Percentiles rank a stretch among this genome's conserved stretches.
phyloP scores from a whole-genome alignment of 2,797 vertebrate genomes.

The Neosilurus hyrtlii region DNA sequence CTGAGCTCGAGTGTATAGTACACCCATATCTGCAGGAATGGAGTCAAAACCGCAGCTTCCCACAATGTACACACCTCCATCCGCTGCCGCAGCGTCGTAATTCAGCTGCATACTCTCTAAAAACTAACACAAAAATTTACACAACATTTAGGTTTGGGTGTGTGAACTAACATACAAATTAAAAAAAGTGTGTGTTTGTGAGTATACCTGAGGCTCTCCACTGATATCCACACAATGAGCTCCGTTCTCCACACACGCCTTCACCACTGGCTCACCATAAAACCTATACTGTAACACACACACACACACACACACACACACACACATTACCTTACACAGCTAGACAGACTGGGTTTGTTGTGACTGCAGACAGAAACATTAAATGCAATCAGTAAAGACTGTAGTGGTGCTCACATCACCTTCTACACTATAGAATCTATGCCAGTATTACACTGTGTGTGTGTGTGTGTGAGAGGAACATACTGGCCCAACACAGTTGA shows the following conservation, averaged over 20 bases:
- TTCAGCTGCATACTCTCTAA: conserved; percentile 89
- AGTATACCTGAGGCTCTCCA: conserved; percentile 91
- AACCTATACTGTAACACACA: conserved; percentile 80
- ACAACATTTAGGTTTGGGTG: background rate
- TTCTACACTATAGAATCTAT: background rate
- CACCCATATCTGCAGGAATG: conserved; percentile 92
- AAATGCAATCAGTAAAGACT: background rate
- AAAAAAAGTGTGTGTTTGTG: background rate
- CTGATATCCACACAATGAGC: conserved; percentile 87
- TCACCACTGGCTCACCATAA: conserved; percentile 87
- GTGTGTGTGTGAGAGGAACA: conserved; percentile 62
- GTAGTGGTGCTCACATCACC: too few species aligned
- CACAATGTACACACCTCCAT: conserved; percentile 86
- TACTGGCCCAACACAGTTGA: conserved; percentile 95
- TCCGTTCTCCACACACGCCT: conserved; percentile 91
- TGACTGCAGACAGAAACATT: background rate
- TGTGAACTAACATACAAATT: background rate
- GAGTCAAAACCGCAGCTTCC: conserved; percentile 97
- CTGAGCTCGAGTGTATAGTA: conserved; percentile 88
- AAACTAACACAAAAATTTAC: conserved; percentile 73
- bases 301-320: conserved; percentile 1
- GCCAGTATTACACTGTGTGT: background rate
- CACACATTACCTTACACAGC: background rate
- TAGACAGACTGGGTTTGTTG: background rate
- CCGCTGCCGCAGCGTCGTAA: conserved; percentile 82